Evolutionary conservation across 1,140 invertebrate genomes (phyloP), one percentile per base, ranked within the genome.

Genomic region (Zaprionus davidi): DNA sequence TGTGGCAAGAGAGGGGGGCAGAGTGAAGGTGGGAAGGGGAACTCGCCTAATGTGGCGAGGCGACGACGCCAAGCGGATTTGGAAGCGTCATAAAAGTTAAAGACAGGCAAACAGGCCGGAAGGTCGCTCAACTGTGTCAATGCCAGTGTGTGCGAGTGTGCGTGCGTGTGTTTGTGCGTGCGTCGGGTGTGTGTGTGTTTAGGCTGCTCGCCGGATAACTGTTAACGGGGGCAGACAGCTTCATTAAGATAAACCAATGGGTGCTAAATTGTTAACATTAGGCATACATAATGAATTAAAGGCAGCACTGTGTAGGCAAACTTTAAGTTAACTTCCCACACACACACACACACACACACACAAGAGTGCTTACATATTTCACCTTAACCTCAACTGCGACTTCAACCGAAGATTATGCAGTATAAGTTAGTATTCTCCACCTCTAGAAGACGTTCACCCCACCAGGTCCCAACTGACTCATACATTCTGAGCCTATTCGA

Each of bases 181-280:
- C 24, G 22, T 34, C 9, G 36, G 31, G 36, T 51, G 38, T 59
- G 44, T 26, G 73, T 75, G 73, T 83, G 75, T 80, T 88, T 83
- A 71, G 73, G 84, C 66, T 63, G 77, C 51, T 72, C 38, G 20
- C 71, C 5, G 64, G 70, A 46, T 64, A 69, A 76, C 56, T 49
- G 73, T 41, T 26, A 64, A 69, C 65, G 69, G 82, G 59, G 73
- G 76, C 85, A 90, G 81, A 90, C 85, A 79, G 85, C 85, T 90
- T 90, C 85, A 90, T 90, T 90, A 90, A 85, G 85, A 90, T 90
- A 90, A 90, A 90, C 85, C 85, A 90, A 90, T 90, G 90, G 85
- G 81, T 90, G 85, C 86, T 90, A 90, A 90, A 90, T 90, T 90
- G 85, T 90, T 90, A 90, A 90, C 85, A 90, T 90, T 90, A 82